phyloP scores from a whole-genome alignment of 2,797 vertebrate species.

The Loris lydekkerianus region DNA sequence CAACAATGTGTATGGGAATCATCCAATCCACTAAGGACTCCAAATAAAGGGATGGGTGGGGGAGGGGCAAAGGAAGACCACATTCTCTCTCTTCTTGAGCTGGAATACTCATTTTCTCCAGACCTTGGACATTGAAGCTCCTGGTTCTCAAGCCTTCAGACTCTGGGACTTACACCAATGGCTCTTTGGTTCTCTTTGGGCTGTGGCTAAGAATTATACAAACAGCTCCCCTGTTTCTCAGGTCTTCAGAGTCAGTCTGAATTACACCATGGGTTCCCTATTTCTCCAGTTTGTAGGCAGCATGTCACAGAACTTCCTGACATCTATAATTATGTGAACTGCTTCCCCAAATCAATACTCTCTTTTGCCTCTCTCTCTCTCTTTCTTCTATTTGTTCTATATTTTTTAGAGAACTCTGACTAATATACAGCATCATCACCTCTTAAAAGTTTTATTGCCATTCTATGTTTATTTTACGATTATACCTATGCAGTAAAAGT shows the following conservation, averaged over 20 bases:
- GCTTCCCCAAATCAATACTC: background rate
- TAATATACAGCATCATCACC: background rate
- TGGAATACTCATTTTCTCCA: background rate
- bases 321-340: background rate
- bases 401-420: background rate
- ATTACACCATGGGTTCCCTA: background rate
- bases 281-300: background rate
- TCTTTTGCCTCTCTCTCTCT: background rate
- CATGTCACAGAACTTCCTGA: background rate
- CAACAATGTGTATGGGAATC: no score
- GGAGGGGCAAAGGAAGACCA: background rate
- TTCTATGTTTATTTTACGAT: slow-evolving; percentile 6
- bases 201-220: background rate
- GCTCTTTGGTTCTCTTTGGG: background rate
- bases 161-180: background rate
- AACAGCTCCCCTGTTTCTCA: background rate
- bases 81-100: background rate
- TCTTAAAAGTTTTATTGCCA: slow-evolving; percentile 15
- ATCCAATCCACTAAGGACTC: no score
- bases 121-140: background rate
- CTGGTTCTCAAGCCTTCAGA: background rate
- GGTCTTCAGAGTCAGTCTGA: background rate
- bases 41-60: no score
- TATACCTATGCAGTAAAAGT: background rate
- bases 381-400: background rate